These are phyloP conservation scores for Pseudochirops corinnae DNA, from an alignment of 2,797 vertebrate species.

Conservation along the genomic window DNA sequence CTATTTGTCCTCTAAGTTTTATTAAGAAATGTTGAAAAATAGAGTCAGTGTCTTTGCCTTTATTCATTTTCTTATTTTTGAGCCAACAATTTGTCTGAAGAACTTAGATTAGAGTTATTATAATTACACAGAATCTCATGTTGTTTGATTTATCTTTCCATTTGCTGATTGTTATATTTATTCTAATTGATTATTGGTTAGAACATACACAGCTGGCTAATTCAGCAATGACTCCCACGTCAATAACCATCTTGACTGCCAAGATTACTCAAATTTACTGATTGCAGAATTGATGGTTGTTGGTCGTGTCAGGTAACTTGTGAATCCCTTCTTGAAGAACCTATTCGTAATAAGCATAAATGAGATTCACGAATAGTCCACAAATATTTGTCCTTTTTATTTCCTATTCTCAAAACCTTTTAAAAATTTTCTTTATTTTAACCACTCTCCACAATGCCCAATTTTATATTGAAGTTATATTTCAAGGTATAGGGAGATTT, in stretches of 20 bases:
- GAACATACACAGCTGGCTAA: not conserved
- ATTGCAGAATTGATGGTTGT: not conserved
- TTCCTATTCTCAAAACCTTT: no score
- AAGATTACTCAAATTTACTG: not conserved
- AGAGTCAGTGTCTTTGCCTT: not conserved
- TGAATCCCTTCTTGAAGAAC: not conserved
- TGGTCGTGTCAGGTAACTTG: not conserved
- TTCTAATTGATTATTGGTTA: not conserved
- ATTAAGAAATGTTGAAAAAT: not conserved
- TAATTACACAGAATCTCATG: not conserved
- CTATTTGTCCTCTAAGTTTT: not conserved
- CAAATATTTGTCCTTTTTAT: not conserved
- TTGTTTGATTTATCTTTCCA: not conserved
- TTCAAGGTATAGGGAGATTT: no score
- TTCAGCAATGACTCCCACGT: not conserved
- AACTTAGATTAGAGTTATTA: not conserved
- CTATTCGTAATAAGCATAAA: not conserved
- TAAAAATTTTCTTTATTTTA: no score
- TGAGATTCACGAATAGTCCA: not conserved
- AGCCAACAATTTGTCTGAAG: not conserved
- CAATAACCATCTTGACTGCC: not conserved
- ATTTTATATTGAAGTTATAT: no score
- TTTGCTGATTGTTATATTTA: not conserved
- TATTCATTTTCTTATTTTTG: not conserved
- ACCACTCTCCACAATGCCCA: no score